These are phyloP conservation scores for Vesta saturnalis DNA, from an alignment of 2,888 invertebrate species.

Conservation along the genomic window DNA sequence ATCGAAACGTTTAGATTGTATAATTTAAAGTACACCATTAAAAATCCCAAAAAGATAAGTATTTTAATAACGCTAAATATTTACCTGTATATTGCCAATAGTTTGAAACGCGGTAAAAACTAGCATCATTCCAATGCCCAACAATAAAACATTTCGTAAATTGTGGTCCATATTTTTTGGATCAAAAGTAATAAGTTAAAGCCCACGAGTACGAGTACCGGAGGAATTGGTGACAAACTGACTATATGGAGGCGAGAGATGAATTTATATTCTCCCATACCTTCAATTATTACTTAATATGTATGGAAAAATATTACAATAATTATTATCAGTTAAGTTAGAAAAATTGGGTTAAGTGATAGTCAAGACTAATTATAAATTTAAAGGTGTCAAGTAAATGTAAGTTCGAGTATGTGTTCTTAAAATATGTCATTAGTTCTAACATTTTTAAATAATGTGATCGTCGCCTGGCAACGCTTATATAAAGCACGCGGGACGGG, in stretches of 20 bases:
- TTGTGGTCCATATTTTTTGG: not conserved
- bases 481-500: no score
- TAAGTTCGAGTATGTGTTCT: not conserved
- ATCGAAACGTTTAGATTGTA: no score
- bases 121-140: not conserved
- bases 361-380: not conserved
- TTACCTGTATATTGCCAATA: not conserved
- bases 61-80: no score
- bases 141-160: not conserved
- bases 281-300: not conserved
- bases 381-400: not conserved
- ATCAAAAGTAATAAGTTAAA: no score
- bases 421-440: no score
- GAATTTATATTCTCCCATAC: slow-evolving; percentile 1
- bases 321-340: not conserved
- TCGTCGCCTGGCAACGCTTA: no score
- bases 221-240: not conserved
- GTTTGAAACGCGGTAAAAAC: not conserved
- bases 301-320: slow-evolving; percentile 1
- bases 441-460: no score
- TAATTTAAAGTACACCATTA: no score
- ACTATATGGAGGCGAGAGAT: not conserved
- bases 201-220: not conserved
- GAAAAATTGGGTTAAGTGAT: slow-evolving; percentile 1
- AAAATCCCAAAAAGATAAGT: no score